Evolutionary conservation across 2,888 invertebrate genomes (phyloP).

Genomic region (Caenorhabditis sulstoni): DNA sequence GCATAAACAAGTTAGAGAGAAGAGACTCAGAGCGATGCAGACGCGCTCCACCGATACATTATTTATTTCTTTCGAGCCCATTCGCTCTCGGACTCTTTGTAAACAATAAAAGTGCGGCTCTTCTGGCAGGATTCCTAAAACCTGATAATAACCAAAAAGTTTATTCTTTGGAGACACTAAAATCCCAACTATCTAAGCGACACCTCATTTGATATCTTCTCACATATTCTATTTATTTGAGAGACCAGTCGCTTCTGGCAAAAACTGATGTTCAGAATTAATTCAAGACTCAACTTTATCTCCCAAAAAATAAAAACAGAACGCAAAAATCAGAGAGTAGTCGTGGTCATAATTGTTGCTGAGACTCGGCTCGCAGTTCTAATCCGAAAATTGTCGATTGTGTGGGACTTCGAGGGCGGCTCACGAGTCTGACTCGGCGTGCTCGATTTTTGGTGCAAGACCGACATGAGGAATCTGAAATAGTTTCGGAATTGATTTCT

Average conservation of each 20-base stretch:
- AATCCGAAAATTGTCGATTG: constrained; percentile 18
- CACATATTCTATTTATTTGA: too few species aligned
- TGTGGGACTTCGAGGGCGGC: constrained; percentile 35
- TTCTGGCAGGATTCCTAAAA: too few species aligned
- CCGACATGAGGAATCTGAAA: constrained; percentile 48
- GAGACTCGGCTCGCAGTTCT: constrained; percentile 18
- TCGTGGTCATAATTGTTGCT: constrained; percentile 28
- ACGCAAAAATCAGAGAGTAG: constrained; percentile 18
- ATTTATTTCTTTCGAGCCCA: too few species aligned
- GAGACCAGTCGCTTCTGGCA: too few species aligned
- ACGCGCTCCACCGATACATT: constrained; percentile 18
- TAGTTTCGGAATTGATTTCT: not conserved
- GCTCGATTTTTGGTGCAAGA: constrained; percentile 38
- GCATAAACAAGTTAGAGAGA: not conserved
- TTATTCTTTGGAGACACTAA: too few species aligned
- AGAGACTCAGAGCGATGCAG: constrained; percentile 15
- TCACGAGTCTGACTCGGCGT: constrained; percentile 48
- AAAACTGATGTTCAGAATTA: too few species aligned
- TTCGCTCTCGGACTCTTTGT: too few species aligned
- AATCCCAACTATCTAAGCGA: too few species aligned
- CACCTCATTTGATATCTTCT: too few species aligned
- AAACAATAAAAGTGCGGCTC: too few species aligned
- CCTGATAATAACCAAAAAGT: too few species aligned
- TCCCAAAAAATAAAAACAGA: not conserved
- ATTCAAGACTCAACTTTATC: not conserved